Percentiles rank a stretch among this genome's conserved stretches.
Conservation (phyloP, 35 echinoderm and acorn worm species). For the Lytechinus variegatus region DNA sequence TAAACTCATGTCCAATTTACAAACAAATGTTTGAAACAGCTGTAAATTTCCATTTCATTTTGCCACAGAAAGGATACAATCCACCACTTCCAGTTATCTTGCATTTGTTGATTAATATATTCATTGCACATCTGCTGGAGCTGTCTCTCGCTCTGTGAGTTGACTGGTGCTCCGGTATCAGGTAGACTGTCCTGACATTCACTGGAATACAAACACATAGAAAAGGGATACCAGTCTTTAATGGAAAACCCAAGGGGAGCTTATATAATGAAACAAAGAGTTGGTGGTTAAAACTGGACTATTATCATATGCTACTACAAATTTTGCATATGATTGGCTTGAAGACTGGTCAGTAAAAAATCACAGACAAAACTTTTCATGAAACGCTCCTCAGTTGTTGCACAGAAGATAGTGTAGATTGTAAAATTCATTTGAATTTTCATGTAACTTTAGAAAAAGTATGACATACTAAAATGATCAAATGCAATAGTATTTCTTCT, state of each 20-base stretch:
- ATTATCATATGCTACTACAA: neutral
- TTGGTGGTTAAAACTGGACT: neutral
- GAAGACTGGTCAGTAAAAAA: no score
- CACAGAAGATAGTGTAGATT: no score
- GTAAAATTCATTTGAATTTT: no score
- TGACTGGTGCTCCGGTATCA: slow-evolving; percentile 83
- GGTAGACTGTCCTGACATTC: slow-evolving; percentile 83
- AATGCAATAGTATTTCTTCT: no score
- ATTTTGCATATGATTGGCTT: no score
- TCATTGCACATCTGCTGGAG: slow-evolving; percentile 73
- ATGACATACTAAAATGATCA: no score
- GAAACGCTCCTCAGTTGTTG: no score
- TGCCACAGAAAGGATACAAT: slow-evolving; percentile 76
- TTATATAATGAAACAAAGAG: neutral
- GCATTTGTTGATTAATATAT: slow-evolving; percentile 64
- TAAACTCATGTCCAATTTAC: no score
- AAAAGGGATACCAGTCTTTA: neutral
- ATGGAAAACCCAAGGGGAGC: neutral
- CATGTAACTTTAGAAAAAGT: no score
- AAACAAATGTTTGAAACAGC: no score
- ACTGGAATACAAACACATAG: slow-evolving; percentile 45
- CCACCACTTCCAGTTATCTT: slow-evolving; percentile 82
- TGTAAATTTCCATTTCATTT: no score
- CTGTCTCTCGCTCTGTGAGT: slow-evolving; percentile 72
- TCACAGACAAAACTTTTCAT: no score